These are phyloP conservation scores for Sinelater perroti DNA, from an alignment of 2,888 invertebrate genomes.

Conservation along the genomic window DNA sequence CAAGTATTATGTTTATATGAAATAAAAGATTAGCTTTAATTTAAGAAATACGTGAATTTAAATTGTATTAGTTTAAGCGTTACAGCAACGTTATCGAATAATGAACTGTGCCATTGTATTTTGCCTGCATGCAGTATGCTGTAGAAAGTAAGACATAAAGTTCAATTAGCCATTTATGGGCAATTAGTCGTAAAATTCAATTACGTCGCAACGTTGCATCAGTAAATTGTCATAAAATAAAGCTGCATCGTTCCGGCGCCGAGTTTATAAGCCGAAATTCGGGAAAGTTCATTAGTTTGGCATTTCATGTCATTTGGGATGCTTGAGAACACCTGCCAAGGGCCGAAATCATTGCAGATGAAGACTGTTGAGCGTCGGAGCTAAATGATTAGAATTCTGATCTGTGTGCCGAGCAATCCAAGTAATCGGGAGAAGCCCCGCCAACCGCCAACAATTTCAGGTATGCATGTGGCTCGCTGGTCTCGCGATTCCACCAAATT, in stretches of 20 bases:
- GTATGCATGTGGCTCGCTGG: conserved; percentile 29
- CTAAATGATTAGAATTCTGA: conserved; percentile 31
- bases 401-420: conserved; percentile 23
- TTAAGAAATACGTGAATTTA: no score
- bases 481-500: conserved; percentile 38
- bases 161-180: conserved; percentile 3
- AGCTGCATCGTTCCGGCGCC: conserved; percentile 8
- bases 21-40: no score
- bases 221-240: conserved; percentile 15
- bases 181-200: conserved; percentile 6
- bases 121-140: no score
- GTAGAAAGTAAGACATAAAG: conserved; percentile 1
- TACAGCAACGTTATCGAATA: no score
- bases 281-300: conserved; percentile 25
- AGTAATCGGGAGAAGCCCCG: conserved; percentile 26
- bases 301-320: conserved; percentile 31
- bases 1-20: no score
- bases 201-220: conserved; percentile 10
- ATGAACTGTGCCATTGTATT: no score
- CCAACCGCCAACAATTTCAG: conserved; percentile 30
- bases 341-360: conserved; percentile 26
- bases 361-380: conserved; percentile 23
- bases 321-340: conserved; percentile 30
- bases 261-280: conserved; percentile 26
- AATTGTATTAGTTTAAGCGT: no score